Evolutionary conservation across 1,140 invertebrate genomes (phyloP), one percentile per base, ranked within the genome.

Genomic region (Aphis craccivora): DNA sequence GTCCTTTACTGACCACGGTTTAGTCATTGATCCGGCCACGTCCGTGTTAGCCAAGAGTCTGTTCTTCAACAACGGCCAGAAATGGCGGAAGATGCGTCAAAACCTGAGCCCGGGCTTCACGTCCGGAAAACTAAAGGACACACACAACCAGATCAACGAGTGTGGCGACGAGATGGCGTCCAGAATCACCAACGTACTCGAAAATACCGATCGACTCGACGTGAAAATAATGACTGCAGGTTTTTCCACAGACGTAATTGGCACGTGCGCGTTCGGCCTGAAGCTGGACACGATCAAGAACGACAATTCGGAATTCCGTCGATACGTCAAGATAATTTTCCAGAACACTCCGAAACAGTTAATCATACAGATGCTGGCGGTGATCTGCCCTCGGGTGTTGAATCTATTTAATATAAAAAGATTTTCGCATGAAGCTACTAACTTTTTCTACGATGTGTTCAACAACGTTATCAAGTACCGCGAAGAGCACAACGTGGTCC

Each of bases 61-160:
- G 45, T 96, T 97, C 93, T 95, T 95, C 2, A 92, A 96, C 18
- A 94, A 94, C 22, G 95, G 95, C 0, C 94, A 95, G 40, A 94
- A 95, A 94, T 97, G 96, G 96, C 95, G 95, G 84, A 95, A 94
- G 53, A 90, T 97, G 0, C 95, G 96, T 51, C 94, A 95, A 0
- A 96, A 96, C 93, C 93, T 97, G 5, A 95, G 95, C 1, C 96
- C 96, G 2, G 95, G 96, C 7, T 97, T 97, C 94, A 96, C 96
- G 1, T 95, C 96, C 0, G 95, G 95, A 5, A 96, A 96, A 94
- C 94, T 97, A 23, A 96, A 96, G 94, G 94, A 94, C 0, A 96
- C 96, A 95, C 96, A 96, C n/a, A 93, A 94, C 3, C 95, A 95
- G 0, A 94, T 96, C 11, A 94, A 95, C n/a, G 95, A 96, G 48